These are phyloP conservation scores for Hydriomena furcata DNA, from an alignment of 2,888 invertebrate genomes.

Conservation along the genomic window DNA sequence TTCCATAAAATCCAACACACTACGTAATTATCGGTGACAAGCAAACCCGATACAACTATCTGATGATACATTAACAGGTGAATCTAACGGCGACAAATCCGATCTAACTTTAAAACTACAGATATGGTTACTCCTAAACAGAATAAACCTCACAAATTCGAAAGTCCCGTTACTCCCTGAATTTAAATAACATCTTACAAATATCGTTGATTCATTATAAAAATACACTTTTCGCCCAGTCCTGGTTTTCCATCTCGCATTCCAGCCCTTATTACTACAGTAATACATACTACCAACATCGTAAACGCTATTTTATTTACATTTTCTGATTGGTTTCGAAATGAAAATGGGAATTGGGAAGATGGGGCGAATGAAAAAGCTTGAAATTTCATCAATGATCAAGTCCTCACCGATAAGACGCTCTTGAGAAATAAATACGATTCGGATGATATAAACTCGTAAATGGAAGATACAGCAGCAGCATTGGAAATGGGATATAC, in stretches of 20 bases:
- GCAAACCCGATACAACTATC: conserved; percentile 77
- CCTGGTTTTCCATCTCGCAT: conserved; percentile 49
- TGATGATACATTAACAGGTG: conserved; percentile 82
- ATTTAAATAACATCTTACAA: conserved; percentile 74
- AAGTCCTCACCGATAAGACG: conserved; percentile 39
- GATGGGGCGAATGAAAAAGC: conserved; percentile 65
- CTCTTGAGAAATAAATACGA: conserved; percentile 20
- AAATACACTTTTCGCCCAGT: conserved; percentile 72
- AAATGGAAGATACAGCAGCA: conserved; percentile 49
- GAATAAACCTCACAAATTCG: conserved; percentile 65
- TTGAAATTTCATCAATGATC: conserved; percentile 82
- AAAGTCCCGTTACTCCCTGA: conserved; percentile 49
- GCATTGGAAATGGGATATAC: conserved; percentile 40
- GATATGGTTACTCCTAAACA: conserved; percentile 77
- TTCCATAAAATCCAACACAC: conserved; percentile 71
- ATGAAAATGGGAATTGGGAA: conserved; percentile 50
- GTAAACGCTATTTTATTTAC: conserved; percentile 68
- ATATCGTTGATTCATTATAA: conserved; percentile 71
- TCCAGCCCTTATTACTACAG: conserved; percentile 67
- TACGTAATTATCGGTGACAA: conserved; percentile 71
- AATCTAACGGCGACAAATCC: conserved; percentile 70
- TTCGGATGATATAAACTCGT: conserved; percentile 28
- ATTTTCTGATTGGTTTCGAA: conserved; percentile 70
- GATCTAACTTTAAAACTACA: conserved; percentile 53
- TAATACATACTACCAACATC: conserved; percentile 69